Percentiles rank a stretch among this genome's conserved stretches.
phyloP scores from a whole-genome alignment of 2,113 vertebrate genomes.

The Embiotoca jacksoni region DNA sequence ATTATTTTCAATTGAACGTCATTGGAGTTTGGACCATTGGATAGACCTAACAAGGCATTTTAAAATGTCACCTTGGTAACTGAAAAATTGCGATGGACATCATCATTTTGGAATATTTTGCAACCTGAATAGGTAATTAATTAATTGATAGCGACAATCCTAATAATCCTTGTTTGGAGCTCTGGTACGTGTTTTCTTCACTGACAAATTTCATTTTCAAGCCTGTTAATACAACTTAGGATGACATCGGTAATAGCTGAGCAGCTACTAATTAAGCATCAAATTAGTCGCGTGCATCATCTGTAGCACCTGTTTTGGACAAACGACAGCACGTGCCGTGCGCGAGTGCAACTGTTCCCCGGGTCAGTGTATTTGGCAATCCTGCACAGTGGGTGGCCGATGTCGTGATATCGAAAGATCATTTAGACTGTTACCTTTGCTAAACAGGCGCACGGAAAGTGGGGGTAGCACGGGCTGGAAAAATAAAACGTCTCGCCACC shows the following conservation, averaged over 20 bases:
- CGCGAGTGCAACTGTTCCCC: slow-evolving; percentile 25
- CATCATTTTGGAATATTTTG: not conserved
- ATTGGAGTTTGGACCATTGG: no score
- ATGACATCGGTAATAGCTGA: slow-evolving; percentile 1
- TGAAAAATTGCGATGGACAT: not conserved
- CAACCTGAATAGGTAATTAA: not conserved
- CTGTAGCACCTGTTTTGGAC: slow-evolving; percentile 66
- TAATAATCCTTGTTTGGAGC: not conserved
- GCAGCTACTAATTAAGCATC: not conserved
- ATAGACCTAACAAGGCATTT: no score
- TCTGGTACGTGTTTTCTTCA: not conserved
- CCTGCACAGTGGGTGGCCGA: slow-evolving; percentile 45
- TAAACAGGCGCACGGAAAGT: not conserved
- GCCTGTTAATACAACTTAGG: not conserved
- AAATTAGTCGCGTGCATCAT: slow-evolving; percentile 36
- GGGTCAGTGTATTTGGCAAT: slow-evolving; percentile 34
- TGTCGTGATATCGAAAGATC: slow-evolving; percentile 8
- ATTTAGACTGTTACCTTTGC: not conserved
- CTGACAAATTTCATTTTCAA: not conserved
- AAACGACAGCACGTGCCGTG: slow-evolving; percentile 58
- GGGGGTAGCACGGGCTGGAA: not conserved
- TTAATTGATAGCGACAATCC: no score
- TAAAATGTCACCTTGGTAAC: not conserved
- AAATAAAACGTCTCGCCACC: not conserved
- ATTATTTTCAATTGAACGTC: no score